Percentiles rank a stretch among this genome's conserved stretches.
These are phyloP conservation scores for Lathamus discolor DNA, from an alignment of 2,113 vertebrate species.

Conservation along the genomic window DNA sequence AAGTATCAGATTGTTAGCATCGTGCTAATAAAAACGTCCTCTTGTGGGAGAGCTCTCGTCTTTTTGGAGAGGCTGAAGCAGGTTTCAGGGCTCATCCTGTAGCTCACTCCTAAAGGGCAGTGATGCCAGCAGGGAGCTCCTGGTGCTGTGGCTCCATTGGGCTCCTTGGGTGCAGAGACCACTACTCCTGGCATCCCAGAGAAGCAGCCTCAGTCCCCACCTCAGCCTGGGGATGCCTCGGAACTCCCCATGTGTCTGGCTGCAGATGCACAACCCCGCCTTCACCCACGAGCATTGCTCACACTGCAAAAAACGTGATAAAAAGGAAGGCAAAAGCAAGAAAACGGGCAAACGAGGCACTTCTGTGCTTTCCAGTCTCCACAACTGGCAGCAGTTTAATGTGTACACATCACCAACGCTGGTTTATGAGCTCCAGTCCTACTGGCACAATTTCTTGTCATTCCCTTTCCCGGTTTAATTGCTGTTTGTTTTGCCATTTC, in stretches of 20 bases:
- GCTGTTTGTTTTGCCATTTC: constrained; percentile 68
- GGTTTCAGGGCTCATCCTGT: neutral
- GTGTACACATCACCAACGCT: neutral
- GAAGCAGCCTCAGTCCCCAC: neutral
- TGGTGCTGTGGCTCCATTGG: accelerated
- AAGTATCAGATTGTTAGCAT: neutral
- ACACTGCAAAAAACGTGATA: neutral
- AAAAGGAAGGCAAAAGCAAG: neutral
- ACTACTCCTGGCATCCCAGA: accelerated
- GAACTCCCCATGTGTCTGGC: neutral
- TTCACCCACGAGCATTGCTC: neutral
- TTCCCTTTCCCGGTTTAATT: constrained; percentile 52
- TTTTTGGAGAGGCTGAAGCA: neutral
- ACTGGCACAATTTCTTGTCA: neutral
- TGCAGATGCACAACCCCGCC: neutral
- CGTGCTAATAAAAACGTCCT: accelerated
- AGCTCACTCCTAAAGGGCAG: neutral
- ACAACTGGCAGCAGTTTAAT: neutral
- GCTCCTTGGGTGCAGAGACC: neutral
- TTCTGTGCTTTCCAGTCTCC: neutral
- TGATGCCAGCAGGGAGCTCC: neutral
- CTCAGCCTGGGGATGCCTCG: neutral
- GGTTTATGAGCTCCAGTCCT: constrained; percentile 20
- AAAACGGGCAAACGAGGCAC: neutral
- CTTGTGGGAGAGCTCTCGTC: neutral